Evolutionary conservation across 2,888 invertebrate genomes (phyloP).

Genomic region (Drosophila birchii): DNA sequence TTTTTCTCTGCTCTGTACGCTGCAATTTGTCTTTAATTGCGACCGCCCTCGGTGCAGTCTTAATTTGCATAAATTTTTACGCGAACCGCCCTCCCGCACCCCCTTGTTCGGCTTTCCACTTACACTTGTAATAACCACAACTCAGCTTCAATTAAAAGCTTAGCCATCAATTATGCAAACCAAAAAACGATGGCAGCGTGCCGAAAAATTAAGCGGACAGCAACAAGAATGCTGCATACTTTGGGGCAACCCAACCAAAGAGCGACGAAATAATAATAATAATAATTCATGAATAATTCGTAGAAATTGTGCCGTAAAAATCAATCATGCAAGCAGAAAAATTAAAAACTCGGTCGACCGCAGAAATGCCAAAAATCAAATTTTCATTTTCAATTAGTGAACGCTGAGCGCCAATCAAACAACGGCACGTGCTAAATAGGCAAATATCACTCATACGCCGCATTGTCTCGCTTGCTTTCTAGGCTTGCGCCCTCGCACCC

Average conservation of each 20-base stretch:
- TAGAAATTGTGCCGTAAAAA: slow-evolving; percentile 17
- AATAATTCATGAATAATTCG: slow-evolving; percentile 23
- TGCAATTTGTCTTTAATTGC: slow-evolving; percentile 48
- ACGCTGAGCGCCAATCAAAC: slow-evolving; percentile 16
- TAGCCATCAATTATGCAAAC: slow-evolving; percentile 57
- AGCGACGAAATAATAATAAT: slow-evolving; percentile 15
- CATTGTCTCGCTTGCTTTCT: slow-evolving; percentile 33
- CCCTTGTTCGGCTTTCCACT: slow-evolving; percentile 17
- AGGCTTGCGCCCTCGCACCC: slow-evolving; percentile 1
- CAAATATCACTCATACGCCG: slow-evolving; percentile 69
- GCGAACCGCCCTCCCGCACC: not conserved
- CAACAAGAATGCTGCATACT: slow-evolving; percentile 16
- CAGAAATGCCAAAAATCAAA: slow-evolving; percentile 45
- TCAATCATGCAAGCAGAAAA: slow-evolving; percentile 45
- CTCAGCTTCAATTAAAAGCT: slow-evolving; percentile 68
- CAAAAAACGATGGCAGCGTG: slow-evolving; percentile 18
- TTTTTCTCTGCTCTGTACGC: slow-evolving; percentile 17
- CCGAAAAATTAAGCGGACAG: slow-evolving; percentile 15
- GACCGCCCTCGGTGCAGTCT: slow-evolving; percentile 32
- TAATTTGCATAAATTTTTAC: slow-evolving; percentile 49
- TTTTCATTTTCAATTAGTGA: slow-evolving; percentile 58
- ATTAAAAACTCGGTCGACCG: slow-evolving; percentile 7
- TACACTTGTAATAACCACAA: slow-evolving; percentile 43
- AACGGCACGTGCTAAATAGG: slow-evolving; percentile 13
- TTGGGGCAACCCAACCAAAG: slow-evolving; percentile 1